Evolutionary conservation across 2,113 vertebrate species (phyloP).

Genomic region (Rhineura floridana): DNA sequence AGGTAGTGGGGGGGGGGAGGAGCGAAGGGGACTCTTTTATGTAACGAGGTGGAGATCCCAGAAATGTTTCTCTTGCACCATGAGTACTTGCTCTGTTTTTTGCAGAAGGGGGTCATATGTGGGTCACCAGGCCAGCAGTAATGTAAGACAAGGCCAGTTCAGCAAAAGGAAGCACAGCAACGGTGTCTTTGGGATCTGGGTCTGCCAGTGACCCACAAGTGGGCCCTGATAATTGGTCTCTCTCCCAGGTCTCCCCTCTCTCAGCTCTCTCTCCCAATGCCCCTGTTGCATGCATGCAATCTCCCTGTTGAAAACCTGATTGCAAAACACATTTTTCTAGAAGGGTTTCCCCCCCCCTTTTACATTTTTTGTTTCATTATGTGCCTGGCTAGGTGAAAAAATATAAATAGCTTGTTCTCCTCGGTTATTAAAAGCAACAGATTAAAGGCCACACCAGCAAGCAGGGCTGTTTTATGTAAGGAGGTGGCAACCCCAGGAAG

Average conservation of each 20-base stretch:
- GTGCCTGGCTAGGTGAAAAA: background rate
- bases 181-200: background rate
- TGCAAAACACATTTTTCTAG: background rate
- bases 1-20: background rate
- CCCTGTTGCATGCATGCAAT: background rate
- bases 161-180: background rate
- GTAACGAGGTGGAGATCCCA: too few relatives aligned
- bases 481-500: background rate
- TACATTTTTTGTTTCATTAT: background rate
- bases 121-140: background rate
- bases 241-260: background rate
- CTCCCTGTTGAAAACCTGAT: background rate
- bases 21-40: too few relatives aligned
- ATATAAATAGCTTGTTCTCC: slow-evolving; percentile 1
- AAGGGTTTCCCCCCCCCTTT: background rate
- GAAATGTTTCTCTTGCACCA: too few relatives aligned
- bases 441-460: background rate
- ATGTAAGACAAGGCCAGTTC: background rate
- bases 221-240: background rate
- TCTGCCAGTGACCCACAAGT: background rate
- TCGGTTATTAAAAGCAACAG: slow-evolving; percentile 23
- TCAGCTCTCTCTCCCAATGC: background rate
- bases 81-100: too few relatives aligned
- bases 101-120: background rate
- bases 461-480: slow-evolving; percentile 10